Evolutionary conservation across 2,113 vertebrate genomes (phyloP), one percentile per base, ranked within the genome.

Genomic region (Bubo bubo): DNA sequence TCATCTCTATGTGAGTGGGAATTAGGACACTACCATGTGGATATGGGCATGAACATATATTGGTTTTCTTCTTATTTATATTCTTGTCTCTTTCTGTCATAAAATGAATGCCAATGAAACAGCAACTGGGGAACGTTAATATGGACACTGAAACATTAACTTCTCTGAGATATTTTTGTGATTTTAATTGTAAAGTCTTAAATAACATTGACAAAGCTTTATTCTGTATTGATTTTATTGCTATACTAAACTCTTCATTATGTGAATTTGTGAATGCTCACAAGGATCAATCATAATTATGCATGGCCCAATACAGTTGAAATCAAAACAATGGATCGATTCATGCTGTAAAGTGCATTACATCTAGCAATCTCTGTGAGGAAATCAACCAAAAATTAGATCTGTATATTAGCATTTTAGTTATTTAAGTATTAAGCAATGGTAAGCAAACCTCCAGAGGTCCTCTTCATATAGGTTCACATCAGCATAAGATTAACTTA

Each of bases 221-320:
- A 88, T 86, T 95, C 50, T 93, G 27, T 93, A 96, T 97, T 87
- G 88, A 97, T 95, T 95, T 53, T 77, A 90, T 94, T 56, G 75
- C 76, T 92, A 77, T 80, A 83, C 84, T 91, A 96, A 97, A 94
- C 72, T 97, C 94, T 97, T 95, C 85, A 96, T 96, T 96, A 95
- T 73, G 70, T 80, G 88, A 96, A 94, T 96, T 95, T 95, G 80
- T 95, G 95, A 97, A 90, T 93, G 77, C 81, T 96, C 82, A 83
- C 73, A 95, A 64, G 82, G 96, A 95, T 97, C 93, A 92, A 95
- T 97, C 97, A 93, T 87, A 96, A 96, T 97, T 95, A 97, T 77
- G 56, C 67, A 73, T 89, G 89, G 76, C 53, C 90, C 52, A 92
- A 73, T 92, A 95, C 73, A 94, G 92, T 91, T 97, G 70, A 84